Percentiles rank a stretch among this genome's conserved stretches.
These are phyloP conservation scores for Varanus salvator DNA, from an alignment of 2,113 vertebrate species.

Conservation along the genomic window DNA sequence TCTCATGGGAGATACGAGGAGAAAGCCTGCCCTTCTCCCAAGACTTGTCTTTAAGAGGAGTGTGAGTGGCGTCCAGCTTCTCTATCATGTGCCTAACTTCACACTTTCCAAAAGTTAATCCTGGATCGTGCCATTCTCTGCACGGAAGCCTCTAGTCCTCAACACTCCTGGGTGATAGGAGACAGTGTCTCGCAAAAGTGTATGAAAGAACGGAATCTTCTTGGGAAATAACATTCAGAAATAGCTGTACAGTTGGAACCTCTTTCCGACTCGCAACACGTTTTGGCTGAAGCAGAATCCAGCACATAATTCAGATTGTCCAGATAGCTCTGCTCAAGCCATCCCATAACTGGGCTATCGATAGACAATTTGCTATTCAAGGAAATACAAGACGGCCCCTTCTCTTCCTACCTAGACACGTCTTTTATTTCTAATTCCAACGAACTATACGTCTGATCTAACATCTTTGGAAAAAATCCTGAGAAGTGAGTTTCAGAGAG, in stretches of 20 bases:
- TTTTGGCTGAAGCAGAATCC: constrained; percentile 17
- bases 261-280: constrained; percentile 21
- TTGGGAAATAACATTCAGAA: not conserved
- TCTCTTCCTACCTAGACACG: not conserved
- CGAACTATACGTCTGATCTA: not conserved
- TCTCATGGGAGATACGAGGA: constrained; percentile 19
- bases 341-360: not conserved
- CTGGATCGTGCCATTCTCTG: not conserved
- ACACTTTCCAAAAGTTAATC: not conserved
- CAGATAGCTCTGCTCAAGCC: not conserved
- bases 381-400: constrained; percentile 18
- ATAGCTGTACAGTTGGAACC: not conserved
- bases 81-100: not conserved
- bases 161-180: not conserved
- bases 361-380: constrained; percentile 20
- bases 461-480: not conserved
- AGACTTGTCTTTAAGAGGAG: constrained; percentile 15
- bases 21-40: constrained; percentile 9
- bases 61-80: not conserved
- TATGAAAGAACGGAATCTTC: not conserved
- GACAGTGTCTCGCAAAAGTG: not conserved
- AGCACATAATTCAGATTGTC: constrained; percentile 27
- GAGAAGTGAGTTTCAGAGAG: not conserved
- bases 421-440: constrained; percentile 1
- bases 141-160: not conserved